Percentiles rank a stretch among this genome's conserved stretches.
Evolutionary conservation across 2,888 invertebrate species (phyloP).

Genomic region (Stenichneumon culpator): DNA sequence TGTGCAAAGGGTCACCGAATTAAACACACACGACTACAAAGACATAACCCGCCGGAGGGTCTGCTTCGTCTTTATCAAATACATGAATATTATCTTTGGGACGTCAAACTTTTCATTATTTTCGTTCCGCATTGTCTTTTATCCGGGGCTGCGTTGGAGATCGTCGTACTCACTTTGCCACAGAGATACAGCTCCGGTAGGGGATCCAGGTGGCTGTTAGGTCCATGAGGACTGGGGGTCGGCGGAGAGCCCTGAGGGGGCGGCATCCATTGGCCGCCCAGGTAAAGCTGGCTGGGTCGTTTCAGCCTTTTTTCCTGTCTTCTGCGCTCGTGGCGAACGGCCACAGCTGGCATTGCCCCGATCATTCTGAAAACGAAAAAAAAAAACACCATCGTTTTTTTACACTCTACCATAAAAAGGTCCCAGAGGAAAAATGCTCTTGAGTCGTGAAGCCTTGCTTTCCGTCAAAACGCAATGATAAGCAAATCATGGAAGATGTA

Average conservation of each 20-base stretch:
- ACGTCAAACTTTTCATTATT: conserved; percentile 32
- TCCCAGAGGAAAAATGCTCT: not conserved
- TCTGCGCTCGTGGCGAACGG: conserved; percentile 92
- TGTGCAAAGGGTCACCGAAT: conserved; percentile 79
- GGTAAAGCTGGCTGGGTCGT: conserved; percentile 88
- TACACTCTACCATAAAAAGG: not conserved
- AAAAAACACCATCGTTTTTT: conserved; percentile 21
- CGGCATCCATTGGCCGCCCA: conserved; percentile 88
- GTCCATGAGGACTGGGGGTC: conserved; percentile 88
- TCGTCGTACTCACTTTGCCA: conserved; percentile 88
- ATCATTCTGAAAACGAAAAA: conserved; percentile 89
- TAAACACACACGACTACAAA: not conserved
- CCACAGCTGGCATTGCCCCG: conserved; percentile 95
- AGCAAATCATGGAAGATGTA: not conserved
- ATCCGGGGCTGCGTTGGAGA: not conserved
- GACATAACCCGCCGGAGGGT: not conserved
- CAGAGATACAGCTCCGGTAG: conserved; percentile 90
- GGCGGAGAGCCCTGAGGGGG: conserved; percentile 87
- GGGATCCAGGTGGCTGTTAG: conserved; percentile 86
- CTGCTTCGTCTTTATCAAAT: not conserved
- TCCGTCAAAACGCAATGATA: not conserved
- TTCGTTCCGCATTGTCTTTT: conserved; percentile 31
- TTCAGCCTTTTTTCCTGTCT: conserved; percentile 90
- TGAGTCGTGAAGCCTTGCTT: not conserved
- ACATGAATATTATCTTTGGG: not conserved